A percentile compares a stretch with the other conserved stretches of the same genome.
Conservation (phyloP, 2,113 vertebrate genomes). For the Bubalus kerabau region DNA sequence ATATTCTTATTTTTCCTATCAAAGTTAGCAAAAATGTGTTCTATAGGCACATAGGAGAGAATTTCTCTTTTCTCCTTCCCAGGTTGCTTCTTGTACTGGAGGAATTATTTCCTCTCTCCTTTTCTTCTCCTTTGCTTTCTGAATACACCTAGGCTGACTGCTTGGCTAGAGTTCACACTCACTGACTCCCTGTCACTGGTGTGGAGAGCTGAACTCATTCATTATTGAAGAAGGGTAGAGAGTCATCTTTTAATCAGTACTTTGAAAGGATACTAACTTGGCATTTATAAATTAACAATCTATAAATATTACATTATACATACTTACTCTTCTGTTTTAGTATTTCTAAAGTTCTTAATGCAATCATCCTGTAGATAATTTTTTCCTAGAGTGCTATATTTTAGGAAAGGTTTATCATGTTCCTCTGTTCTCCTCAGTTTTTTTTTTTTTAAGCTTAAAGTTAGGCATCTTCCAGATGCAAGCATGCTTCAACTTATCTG, state of each 20-base stretch:
- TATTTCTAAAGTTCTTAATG: slow-evolving; percentile 43
- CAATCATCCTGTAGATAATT: background rate
- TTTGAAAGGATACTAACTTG: slow-evolving; percentile 32
- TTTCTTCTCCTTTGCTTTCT: background rate
- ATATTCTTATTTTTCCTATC: background rate
- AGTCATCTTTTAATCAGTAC: background rate
- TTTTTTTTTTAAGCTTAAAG: background rate
- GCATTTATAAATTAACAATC: slow-evolving; percentile 47
- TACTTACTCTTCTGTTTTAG: slow-evolving; percentile 26
- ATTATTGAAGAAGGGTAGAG: slow-evolving; percentile 33
- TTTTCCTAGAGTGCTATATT: background rate
- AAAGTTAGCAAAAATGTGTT: background rate
- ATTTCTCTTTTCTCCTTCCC: background rate
- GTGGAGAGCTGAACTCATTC: background rate
- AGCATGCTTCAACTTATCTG: background rate
- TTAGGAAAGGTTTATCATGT: slow-evolving; percentile 11
- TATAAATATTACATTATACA: slow-evolving; percentile 39
- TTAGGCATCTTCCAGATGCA: background rate
- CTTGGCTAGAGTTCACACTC: background rate
- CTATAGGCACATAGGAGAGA: background rate
- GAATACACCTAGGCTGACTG: background rate
- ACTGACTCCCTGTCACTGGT: background rate
- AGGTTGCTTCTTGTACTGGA: background rate
- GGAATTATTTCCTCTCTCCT: background rate
- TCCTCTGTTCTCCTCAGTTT: background rate